Conservation (phyloP, 2,888 invertebrate genomes). For the Meganola albula region DNA sequence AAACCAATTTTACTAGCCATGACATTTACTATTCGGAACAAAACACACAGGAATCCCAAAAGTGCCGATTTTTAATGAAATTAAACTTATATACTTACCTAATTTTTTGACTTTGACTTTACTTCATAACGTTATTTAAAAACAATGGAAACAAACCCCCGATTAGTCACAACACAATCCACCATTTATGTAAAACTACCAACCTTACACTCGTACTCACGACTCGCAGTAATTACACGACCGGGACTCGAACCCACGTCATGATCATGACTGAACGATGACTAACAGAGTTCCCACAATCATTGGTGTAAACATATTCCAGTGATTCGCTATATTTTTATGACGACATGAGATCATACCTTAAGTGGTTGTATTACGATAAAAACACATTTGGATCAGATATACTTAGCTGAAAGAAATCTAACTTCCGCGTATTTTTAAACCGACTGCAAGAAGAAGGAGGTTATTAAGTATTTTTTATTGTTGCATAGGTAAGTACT, state of each 20-base stretch:
- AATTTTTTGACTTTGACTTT: not conserved
- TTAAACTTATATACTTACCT: too few relatives aligned
- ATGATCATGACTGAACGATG: constrained; percentile 46
- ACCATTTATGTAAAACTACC: constrained; percentile 55
- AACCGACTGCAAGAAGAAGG: too few relatives aligned
- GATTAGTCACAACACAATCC: constrained; percentile 65
- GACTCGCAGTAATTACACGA: constrained; percentile 52
- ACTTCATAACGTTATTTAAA: not conserved
- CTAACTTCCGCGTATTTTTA: too few relatives aligned
- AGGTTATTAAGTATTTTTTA: too few relatives aligned
- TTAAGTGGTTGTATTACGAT: too few relatives aligned
- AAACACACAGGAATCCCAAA: too few relatives aligned
- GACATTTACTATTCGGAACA: too few relatives aligned
- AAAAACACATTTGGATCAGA: too few relatives aligned
- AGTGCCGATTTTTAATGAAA: too few relatives aligned
- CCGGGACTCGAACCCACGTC: constrained; percentile 42
- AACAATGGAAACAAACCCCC: constrained; percentile 39
- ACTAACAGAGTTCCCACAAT: constrained; percentile 43
- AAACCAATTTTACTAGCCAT: too few relatives aligned
- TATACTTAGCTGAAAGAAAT: too few relatives aligned
- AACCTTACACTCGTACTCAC: constrained; percentile 56
- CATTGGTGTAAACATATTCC: constrained; percentile 15
- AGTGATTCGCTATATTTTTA: constrained; percentile 13
- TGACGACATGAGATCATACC: not conserved
- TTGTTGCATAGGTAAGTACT: too few relatives aligned